Conservation (phyloP, 2,113 vertebrate species). For the Stegostoma tigrinum region DNA sequence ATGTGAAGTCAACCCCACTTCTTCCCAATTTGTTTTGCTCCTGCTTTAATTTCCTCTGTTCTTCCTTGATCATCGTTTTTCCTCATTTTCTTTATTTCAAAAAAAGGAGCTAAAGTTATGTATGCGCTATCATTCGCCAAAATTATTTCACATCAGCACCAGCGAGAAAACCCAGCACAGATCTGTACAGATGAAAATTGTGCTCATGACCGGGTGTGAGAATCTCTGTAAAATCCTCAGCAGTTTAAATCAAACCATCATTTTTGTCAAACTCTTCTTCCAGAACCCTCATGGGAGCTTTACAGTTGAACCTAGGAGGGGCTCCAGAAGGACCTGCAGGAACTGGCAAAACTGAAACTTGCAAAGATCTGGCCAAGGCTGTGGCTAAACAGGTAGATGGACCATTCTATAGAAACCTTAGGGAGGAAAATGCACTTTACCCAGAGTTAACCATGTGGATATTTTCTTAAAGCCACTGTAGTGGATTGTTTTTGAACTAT, state of each 20-base stretch:
- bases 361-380: conserved; percentile 46
- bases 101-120: background rate
- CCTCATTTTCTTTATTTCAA: background rate
- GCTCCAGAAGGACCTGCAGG: conserved; percentile 54
- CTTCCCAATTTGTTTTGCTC: background rate
- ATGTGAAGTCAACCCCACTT: background rate
- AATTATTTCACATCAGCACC: background rate
- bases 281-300: conserved; percentile 60
- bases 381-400: conserved; percentile 46
- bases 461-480: background rate
- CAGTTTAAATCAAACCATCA: background rate
- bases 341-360: conserved; percentile 49
- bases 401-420: background rate
- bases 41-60: background rate
- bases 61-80: background rate
- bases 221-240: background rate
- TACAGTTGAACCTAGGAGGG: conserved; percentile 52
- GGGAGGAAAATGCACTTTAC: too few relatives aligned
- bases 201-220: background rate
- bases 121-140: background rate
- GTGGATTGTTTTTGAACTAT: background rate
- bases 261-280: conserved; percentile 50
- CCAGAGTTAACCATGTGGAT: background rate
- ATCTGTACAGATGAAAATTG: background rate
- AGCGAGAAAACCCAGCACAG: too few relatives aligned